Evolutionary conservation across 2,113 vertebrate species (phyloP).

Genomic region (Ageneiosus marmoratus): DNA sequence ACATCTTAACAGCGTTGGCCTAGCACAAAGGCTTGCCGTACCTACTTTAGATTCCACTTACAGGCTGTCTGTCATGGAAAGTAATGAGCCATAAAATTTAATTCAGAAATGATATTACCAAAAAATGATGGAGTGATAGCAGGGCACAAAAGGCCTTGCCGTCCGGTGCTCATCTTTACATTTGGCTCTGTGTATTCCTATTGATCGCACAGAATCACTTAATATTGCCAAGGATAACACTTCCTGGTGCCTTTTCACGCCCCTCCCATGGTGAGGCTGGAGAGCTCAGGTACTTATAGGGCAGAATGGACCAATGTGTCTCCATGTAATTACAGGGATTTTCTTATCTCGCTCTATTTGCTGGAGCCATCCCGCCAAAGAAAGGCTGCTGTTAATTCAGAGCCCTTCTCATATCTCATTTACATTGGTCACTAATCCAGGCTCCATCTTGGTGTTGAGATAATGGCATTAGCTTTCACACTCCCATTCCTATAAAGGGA

Average conservation of each 20-base stretch:
- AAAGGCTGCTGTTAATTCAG: conserved; percentile 71
- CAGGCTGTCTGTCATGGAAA: conserved; percentile 81
- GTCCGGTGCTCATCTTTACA: conserved; percentile 76
- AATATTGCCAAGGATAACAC: conserved; percentile 74
- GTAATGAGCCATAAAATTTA: conserved; percentile 98
- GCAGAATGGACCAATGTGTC: conserved; percentile 83
- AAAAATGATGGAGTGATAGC: conserved; percentile 84
- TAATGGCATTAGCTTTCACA: conserved; percentile 77
- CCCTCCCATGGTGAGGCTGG: conserved; percentile 48
- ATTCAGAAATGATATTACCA: conserved; percentile 95
- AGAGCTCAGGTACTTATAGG: conserved; percentile 77
- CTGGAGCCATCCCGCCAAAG: conserved; percentile 77
- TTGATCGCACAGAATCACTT: conserved; percentile 75
- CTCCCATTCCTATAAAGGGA: conserved; percentile 43
- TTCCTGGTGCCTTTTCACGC: conserved; percentile 59
- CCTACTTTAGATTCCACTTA: conserved; percentile 90
- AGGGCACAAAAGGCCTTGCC: conserved; percentile 78
- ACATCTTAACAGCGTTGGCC: conserved; percentile 83
- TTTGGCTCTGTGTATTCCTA: conserved; percentile 72
- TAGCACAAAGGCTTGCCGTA: conserved; percentile 83
- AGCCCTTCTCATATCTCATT: conserved; percentile 80
- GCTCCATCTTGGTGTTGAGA: conserved; percentile 76
- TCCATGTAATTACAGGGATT: conserved; percentile 88
- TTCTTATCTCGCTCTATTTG: conserved; percentile 85
- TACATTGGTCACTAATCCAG: conserved; percentile 80